Conservation (phyloP, 2,888 invertebrate species). For the Napeogenes inachia region DNA sequence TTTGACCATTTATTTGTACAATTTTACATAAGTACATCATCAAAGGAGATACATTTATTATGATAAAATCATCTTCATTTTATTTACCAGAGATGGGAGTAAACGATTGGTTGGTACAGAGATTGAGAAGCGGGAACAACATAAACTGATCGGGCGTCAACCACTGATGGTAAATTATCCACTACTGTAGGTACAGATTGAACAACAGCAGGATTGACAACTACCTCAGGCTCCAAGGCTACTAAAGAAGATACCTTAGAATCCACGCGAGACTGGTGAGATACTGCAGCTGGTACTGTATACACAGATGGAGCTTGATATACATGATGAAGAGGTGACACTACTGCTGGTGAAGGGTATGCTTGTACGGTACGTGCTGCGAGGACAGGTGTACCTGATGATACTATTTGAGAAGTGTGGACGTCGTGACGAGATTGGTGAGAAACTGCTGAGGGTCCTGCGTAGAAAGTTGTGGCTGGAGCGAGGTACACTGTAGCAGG, state of each 20-base stretch:
- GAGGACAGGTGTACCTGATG: constrained; percentile 34
- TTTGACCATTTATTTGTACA: too few species aligned
- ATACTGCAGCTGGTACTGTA: constrained; percentile 46
- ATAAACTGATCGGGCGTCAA: constrained; percentile 39
- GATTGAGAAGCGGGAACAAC: constrained; percentile 29
- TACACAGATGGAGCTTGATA: constrained; percentile 45
- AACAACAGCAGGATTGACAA: constrained; percentile 68
- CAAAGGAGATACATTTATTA: constrained; percentile 2
- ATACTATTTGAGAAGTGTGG: constrained; percentile 34
- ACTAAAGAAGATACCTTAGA: constrained; percentile 63
- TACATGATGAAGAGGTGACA: constrained; percentile 29
- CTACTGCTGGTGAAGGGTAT: constrained; percentile 35
- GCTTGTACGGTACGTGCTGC: constrained; percentile 34
- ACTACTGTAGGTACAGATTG: constrained; percentile 63
- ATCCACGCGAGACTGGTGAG: constrained; percentile 68
- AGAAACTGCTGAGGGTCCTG: constrained; percentile 43
- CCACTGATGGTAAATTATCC: constrained; percentile 59
- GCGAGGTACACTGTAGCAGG: constrained; percentile 26
- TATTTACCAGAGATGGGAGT: constrained; percentile 10
- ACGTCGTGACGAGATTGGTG: constrained; percentile 55
- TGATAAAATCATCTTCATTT: background rate
- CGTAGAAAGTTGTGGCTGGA: constrained; percentile 33
- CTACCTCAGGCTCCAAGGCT: constrained; percentile 28
- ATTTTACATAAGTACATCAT: too few species aligned
- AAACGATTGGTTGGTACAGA: constrained; percentile 6